These are phyloP conservation scores for Drosophila sp. DNA, from an alignment of 1,140 invertebrate species.

Conservation along the genomic window DNA sequence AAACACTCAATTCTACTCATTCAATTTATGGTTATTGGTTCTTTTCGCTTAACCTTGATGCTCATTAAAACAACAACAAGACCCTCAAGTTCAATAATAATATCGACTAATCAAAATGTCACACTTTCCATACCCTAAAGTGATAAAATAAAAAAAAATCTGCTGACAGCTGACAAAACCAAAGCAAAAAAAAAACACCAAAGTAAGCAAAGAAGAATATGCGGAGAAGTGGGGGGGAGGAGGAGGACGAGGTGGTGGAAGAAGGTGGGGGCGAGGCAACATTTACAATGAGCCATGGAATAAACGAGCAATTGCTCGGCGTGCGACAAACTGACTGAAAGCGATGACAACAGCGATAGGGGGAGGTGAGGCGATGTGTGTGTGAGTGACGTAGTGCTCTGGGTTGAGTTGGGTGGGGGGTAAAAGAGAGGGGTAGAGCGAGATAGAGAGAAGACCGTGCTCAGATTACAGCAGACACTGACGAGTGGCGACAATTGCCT, in stretches of 20 bases:
- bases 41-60: constrained; percentile 63
- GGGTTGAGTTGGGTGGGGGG: neutral
- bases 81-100: constrained; percentile 75
- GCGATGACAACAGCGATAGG: neutral
- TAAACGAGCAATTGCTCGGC: constrained; percentile 57
- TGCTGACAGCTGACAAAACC: constrained; percentile 76
- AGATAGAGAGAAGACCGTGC: constrained; percentile 15
- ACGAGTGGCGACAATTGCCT: constrained; percentile 73
- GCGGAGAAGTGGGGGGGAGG: no score
- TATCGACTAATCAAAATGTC: constrained; percentile 77
- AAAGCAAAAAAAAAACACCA: constrained; percentile 59
- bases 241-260: constrained; percentile 11
- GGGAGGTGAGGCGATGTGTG: constrained; percentile 1
- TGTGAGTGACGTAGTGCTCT: neutral
- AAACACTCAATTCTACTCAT: constrained; percentile 50
- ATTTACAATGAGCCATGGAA: constrained; percentile 71
- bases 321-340: neutral
- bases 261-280: constrained; percentile 26
- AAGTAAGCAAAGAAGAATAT: constrained; percentile 13
- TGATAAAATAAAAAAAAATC: constrained; percentile 45
- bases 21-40: constrained; percentile 52
- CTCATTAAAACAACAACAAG: constrained; percentile 60
- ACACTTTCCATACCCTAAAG: constrained; percentile 66
- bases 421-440: neutral
- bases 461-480: constrained; percentile 60